These are phyloP conservation scores for Typhlomys cinereus DNA, from an alignment of 2,113 vertebrate genomes.

Conservation along the genomic window DNA sequence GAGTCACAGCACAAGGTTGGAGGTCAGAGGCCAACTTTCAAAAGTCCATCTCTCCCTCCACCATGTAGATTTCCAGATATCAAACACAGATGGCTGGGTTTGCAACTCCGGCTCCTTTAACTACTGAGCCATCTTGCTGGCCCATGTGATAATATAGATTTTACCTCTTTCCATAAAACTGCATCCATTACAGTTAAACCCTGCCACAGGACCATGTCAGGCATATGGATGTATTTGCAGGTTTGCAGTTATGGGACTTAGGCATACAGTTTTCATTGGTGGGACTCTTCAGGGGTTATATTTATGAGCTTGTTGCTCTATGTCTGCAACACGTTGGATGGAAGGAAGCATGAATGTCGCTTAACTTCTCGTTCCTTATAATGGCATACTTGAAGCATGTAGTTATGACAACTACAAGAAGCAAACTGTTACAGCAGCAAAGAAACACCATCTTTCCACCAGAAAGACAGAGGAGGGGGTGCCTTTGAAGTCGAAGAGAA, in stretches of 20 bases:
- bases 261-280: slow-evolving; percentile 22
- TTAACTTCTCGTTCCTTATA: slow-evolving; percentile 34
- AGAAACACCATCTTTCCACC: slow-evolving; percentile 75
- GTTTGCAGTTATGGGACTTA: not conserved
- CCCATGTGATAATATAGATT: not conserved
- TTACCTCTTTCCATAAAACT: not conserved
- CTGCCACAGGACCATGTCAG: not conserved
- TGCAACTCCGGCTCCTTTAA: too few species aligned
- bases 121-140: too few species aligned
- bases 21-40: too few species aligned
- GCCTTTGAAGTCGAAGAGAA: slow-evolving; percentile 86
- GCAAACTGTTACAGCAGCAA: slow-evolving; percentile 85
- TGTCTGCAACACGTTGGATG: slow-evolving; percentile 22
- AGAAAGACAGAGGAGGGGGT: not conserved
- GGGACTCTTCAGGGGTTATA: not conserved
- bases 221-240: not conserved
- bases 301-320: slow-evolving; percentile 43
- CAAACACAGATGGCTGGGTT: too few species aligned
- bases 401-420: slow-evolving; percentile 88
- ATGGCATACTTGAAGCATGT: slow-evolving; percentile 74
- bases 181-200: not conserved
- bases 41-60: too few species aligned
- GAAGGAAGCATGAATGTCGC: slow-evolving; percentile 32
- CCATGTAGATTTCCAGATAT: too few species aligned
- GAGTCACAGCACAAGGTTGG: too few species aligned